Percentiles rank a stretch among this genome's conserved stretches.
Conservation (phyloP, 2,113 vertebrate species). For the Platysternon megacephalum region DNA sequence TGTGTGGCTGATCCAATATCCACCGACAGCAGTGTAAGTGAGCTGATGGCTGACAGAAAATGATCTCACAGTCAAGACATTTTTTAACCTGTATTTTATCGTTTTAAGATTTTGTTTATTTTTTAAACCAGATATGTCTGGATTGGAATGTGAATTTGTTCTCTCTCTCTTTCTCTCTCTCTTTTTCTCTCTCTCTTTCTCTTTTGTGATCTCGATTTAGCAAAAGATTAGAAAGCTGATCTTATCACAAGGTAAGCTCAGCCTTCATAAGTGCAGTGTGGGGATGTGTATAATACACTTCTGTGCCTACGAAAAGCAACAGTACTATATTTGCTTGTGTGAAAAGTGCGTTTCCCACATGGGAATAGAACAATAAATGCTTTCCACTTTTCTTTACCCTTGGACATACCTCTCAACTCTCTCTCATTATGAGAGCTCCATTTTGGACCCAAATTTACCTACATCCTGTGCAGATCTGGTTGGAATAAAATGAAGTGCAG, state of each 20-base stretch:
- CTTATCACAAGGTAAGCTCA: constrained; percentile 88
- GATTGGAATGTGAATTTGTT: constrained; percentile 88
- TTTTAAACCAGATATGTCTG: constrained; percentile 78
- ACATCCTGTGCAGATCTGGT: neutral
- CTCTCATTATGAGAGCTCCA: constrained; percentile 24
- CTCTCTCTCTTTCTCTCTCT: constrained; percentile 75
- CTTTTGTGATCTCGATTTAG: constrained; percentile 87
- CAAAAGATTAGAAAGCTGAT: constrained; percentile 90
- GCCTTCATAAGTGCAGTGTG: constrained; percentile 83
- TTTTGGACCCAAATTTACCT: neutral
- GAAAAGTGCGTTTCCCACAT: constrained; percentile 63
- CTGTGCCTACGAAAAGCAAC: constrained; percentile 49
- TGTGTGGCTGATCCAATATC: constrained; percentile 74
- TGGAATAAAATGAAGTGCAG: constrained; percentile 8
- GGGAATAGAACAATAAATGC: constrained; percentile 49
- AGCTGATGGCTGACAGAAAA: constrained; percentile 74
- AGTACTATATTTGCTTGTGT: constrained; percentile 73
- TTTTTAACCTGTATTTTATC: constrained; percentile 79
- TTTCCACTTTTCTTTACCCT: constrained; percentile 70
- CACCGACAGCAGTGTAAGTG: constrained; percentile 59
- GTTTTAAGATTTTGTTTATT: constrained; percentile 69
- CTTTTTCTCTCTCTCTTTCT: constrained; percentile 73
- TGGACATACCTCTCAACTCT: constrained; percentile 82
- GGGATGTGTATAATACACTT: constrained; percentile 71
- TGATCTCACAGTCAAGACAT: constrained; percentile 72